Evolutionary conservation across 1,140 invertebrate species (phyloP), one percentile per base, ranked within the genome.

Genomic region (Meloidogyne hapla): DNA sequence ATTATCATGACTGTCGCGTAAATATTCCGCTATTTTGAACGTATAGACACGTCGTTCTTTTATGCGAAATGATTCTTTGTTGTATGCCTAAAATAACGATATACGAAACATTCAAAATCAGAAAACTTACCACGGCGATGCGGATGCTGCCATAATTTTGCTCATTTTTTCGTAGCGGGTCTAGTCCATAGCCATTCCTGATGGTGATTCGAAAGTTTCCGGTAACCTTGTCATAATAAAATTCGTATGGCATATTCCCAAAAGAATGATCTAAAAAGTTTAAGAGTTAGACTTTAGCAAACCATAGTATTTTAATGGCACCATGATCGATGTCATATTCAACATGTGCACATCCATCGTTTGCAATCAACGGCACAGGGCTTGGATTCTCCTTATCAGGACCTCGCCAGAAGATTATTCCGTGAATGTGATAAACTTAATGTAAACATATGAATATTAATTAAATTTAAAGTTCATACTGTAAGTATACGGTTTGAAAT

Each of bases 261-360:
- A 56, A 56, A 56, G 18, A n/a, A 8, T 56, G 48, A 8, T 56
- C 48, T 56, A 18, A n/a, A 56, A n/a, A n/a, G n/a, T n/a, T n/a
- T n/a, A n/a, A n/a, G n/a, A n/a, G n/a, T n/a, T n/a, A n/a, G n/a
- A n/a, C n/a, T n/a, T n/a, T n/a, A n/a, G n/a, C n/a, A n/a, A n/a
- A n/a, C n/a, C n/a, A n/a, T n/a, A n/a, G n/a, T n/a, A n/a, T 48
- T 15, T 48, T n/a, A n/a, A n/a, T 5, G 5, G 0, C 48, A 56
- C 48, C 48, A 56, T 56, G 48, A 56, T 56, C 48, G n/a, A 56
- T n/a, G 18, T 56, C 48, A 56, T 56, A 56, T 56, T 56, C 48
- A n/a, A 56, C 18, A 56, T 56, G 48, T n/a, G 48, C 48, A 8
- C 48, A 56, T n/a, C 18, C 18, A 3, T 56, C 48, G 18, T n/a